Conservation (phyloP, 2,888 invertebrate species). For the Lasius platythorax region DNA sequence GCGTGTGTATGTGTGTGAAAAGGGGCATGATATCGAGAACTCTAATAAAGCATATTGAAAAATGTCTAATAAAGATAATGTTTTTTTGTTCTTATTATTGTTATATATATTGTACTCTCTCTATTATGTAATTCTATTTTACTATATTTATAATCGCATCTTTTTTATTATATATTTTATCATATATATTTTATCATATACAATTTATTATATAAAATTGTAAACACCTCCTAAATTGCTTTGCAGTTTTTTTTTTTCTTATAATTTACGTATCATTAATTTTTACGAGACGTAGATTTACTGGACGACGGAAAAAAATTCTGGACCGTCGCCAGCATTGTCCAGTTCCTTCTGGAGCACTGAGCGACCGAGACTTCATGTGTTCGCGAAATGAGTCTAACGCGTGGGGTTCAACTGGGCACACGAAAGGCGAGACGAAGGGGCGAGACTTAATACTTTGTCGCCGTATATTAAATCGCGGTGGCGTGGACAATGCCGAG, state of each 20-base stretch:
- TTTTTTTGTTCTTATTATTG: background rate
- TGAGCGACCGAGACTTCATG: background rate
- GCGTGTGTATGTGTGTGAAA: background rate
- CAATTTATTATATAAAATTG: too few species aligned
- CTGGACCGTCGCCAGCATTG: background rate
- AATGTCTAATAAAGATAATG: background rate
- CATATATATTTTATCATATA: too few species aligned
- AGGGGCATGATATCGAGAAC: too few species aligned
- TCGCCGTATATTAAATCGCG: slow-evolving; percentile 48
- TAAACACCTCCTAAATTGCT: background rate
- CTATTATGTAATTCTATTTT: background rate
- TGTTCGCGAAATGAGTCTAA: slow-evolving; percentile 15
- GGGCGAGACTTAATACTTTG: slow-evolving; percentile 47
- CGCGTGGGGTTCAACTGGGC: background rate
- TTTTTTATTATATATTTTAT: too few species aligned
- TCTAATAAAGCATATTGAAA: background rate
- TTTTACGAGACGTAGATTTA: background rate
- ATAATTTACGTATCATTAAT: background rate
- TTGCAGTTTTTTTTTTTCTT: background rate
- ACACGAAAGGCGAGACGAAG: slow-evolving; percentile 2
- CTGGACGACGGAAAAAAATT: background rate
- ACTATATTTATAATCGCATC: background rate
- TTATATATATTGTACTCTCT: background rate
- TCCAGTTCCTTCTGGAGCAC: background rate
- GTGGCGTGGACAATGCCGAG: slow-evolving; percentile 30